A percentile compares a stretch with the other conserved stretches of the same genome.
Conservation (phyloP, 1,140 invertebrate species). For the Armadillidium nasatum region DNA sequence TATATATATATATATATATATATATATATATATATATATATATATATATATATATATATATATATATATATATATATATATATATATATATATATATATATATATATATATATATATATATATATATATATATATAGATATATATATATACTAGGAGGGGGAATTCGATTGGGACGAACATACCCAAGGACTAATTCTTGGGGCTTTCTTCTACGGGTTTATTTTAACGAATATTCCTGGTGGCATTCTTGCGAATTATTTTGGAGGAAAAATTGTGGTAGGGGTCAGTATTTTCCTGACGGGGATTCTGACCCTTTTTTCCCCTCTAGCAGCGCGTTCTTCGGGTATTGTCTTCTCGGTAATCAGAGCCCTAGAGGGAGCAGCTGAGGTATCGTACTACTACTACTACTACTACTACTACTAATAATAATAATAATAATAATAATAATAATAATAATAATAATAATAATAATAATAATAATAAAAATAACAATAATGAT, state of each 20-base stretch:
- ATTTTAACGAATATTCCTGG: conserved; percentile 64
- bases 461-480: too few relatives aligned
- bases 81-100: neutral
- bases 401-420: too few relatives aligned
- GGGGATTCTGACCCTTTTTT: conserved; percentile 73
- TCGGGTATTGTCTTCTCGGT: conserved; percentile 47
- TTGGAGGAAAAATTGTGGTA: conserved; percentile 79
- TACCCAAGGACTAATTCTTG: conserved; percentile 34
- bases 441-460: too few relatives aligned
- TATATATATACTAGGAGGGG: too few relatives aligned
- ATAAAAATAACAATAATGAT: too few relatives aligned
- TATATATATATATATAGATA: too few relatives aligned
- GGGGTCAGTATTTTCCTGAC: conserved; percentile 72
- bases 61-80: neutral
- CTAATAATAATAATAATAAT: too few relatives aligned
- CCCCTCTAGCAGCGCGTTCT: conserved; percentile 63
- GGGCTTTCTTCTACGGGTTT: conserved; percentile 39
- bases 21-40: too few relatives aligned
- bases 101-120: neutral
- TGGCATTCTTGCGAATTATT: conserved; percentile 66
- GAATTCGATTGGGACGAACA: conserved; percentile 50
- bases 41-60: neutral
- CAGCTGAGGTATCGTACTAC: conserved; percentile 48
- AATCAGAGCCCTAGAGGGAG: conserved; percentile 47
- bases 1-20: too few relatives aligned